Conservation (phyloP, 2,888 invertebrate species). For the Xestoiulus laeticollis region DNA sequence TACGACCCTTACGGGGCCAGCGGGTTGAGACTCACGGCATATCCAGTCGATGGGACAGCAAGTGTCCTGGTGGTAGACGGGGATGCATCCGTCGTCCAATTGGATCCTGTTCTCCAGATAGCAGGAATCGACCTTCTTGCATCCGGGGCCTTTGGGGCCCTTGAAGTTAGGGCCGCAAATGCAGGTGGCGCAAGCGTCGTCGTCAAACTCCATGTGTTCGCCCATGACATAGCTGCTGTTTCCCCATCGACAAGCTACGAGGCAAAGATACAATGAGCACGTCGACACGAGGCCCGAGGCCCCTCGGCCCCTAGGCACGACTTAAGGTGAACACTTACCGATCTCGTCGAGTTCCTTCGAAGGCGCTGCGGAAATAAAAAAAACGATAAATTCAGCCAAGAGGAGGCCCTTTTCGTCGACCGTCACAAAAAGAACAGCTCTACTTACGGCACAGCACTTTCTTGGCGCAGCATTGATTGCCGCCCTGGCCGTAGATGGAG, state of each 20-base stretch:
- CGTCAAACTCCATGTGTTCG: constrained; percentile 52
- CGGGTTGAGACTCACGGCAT: constrained; percentile 58
- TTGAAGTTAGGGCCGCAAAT: constrained; percentile 52
- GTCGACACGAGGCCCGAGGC: no score
- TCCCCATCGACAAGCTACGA: not conserved
- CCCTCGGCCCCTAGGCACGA: no score
- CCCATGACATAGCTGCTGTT: constrained; percentile 53
- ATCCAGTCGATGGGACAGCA: constrained; percentile 58
- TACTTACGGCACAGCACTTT: constrained; percentile 54
- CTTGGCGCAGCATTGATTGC: constrained; percentile 54
- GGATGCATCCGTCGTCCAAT: constrained; percentile 58
- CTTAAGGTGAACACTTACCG: not conserved
- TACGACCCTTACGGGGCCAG: no score
- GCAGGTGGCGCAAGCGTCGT: constrained; percentile 53
- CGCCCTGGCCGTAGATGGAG: constrained; percentile 53
- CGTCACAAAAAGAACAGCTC: no score
- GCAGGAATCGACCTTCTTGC: constrained; percentile 54
- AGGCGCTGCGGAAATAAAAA: no score
- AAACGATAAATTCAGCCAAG: no score
- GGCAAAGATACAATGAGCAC: no score
- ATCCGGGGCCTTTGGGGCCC: constrained; percentile 53
- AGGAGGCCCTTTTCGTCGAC: no score
- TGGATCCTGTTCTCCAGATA: constrained; percentile 51
- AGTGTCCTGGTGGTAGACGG: constrained; percentile 59
- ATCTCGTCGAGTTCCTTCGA: no score